Conservation (phyloP, 2,888 invertebrate species). For the Octonoba sinensis region DNA sequence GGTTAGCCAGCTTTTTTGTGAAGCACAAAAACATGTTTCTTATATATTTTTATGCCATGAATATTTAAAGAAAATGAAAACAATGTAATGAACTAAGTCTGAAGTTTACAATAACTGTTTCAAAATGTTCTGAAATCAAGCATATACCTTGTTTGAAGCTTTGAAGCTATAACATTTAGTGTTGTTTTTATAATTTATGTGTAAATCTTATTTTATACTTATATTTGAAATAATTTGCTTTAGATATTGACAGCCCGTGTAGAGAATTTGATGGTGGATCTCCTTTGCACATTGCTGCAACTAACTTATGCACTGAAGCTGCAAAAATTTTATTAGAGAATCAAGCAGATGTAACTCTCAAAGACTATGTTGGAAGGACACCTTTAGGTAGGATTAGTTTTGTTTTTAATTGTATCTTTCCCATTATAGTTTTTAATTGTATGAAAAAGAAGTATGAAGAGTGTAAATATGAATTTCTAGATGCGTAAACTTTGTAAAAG, state of each 20-base stretch:
- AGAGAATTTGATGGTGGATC: constrained; percentile 73
- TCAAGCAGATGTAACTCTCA: constrained; percentile 70
- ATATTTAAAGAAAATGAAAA: too few species aligned
- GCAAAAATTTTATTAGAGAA: constrained; percentile 71
- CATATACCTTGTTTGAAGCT: too few species aligned
- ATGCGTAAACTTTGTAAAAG: background rate
- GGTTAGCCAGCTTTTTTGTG: too few species aligned
- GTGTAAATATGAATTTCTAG: background rate
- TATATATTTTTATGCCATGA: too few species aligned
- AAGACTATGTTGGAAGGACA: constrained; percentile 67
- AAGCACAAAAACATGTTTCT: too few species aligned
- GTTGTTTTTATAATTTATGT: background rate
- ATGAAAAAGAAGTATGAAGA: background rate
- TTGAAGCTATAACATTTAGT: background rate
- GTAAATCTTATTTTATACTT: background rate
- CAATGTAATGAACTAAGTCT: too few species aligned
- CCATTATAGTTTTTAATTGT: background rate
- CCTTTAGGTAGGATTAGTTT: constrained; percentile 65
- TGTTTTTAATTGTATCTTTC: background rate
- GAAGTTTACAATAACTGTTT: too few species aligned
- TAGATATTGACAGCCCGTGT: constrained; percentile 73
- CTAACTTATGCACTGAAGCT: constrained; percentile 72
- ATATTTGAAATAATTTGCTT: constrained; percentile 37
- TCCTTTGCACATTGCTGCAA: constrained; percentile 73
- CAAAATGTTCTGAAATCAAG: too few species aligned